Conservation (phyloP, 1,140 invertebrate genomes). For the Drosophila nigromelanica region DNA sequence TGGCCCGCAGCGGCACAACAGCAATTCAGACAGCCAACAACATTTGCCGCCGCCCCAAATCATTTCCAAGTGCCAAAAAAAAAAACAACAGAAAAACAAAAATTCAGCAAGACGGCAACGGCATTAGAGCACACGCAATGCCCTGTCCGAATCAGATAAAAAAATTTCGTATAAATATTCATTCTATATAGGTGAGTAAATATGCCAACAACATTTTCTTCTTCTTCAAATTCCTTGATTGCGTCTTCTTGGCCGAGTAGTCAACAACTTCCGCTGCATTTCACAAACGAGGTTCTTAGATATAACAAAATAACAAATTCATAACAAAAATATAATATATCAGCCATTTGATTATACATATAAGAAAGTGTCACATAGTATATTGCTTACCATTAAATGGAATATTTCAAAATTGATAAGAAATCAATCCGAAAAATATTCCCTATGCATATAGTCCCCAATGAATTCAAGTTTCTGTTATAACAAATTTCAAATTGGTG, state of each 20-base stretch:
- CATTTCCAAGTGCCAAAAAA: slow-evolving; percentile 75
- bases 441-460: not conserved
- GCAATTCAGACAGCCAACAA: slow-evolving; percentile 52
- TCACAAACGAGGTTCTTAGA: not conserved
- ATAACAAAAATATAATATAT: no score
- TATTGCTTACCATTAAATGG: no score
- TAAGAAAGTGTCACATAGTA: no score
- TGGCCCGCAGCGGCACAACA: slow-evolving; percentile 40
- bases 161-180: slow-evolving; percentile 22
- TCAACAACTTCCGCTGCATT: slow-evolving; percentile 46
- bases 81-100: slow-evolving; percentile 23
- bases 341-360: no score
- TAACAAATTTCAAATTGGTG: slow-evolving; percentile 14
- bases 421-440: not conserved
- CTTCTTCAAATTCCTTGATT: slow-evolving; percentile 2
- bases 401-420: no score
- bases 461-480: slow-evolving; percentile 24
- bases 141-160: slow-evolving; percentile 38
- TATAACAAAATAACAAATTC: no score
- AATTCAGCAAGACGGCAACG: slow-evolving; percentile 24
- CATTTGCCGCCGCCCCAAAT: slow-evolving; percentile 73
- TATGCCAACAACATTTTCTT: slow-evolving; percentile 20
- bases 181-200: slow-evolving; percentile 19
- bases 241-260: slow-evolving; percentile 19
- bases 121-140: slow-evolving; percentile 64